Evolutionary conservation across 2,888 invertebrate species (phyloP), one percentile per base, ranked within the genome.

Genomic region (Girardia tigrina): DNA sequence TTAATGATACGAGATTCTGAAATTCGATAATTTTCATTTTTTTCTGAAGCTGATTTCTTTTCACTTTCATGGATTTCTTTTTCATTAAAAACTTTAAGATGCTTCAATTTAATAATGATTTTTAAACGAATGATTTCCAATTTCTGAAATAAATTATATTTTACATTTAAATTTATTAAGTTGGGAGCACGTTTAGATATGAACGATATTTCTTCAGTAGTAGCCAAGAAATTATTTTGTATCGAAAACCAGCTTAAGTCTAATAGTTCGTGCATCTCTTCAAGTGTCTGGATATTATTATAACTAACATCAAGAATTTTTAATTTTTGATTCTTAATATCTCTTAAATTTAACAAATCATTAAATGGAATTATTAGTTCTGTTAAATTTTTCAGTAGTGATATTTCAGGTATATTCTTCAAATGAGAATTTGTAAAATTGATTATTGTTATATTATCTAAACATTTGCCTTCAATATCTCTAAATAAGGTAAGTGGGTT

Each of bases 251-350:
- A 79, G 69, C 79, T 79, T 73, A 84, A 78, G 69, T 80, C 80
- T 16, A 78, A 76, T 80, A 84, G 77, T 72, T 80, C 79, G 82
- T 82, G 83, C 75, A 83, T 78, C 70, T 83, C 83, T 72, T 83
- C 82, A 29, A 84, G 78, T n/a, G 82, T 80, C n/a, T 77, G 71
- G 27, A 84, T 80, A 75, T 82, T 81, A 79, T 84, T 84, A 78
- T 82, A 84, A 78, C 83, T 83, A 36, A 81, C 82, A 81, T 84
- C 84, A 26, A 84, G 76, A 74, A 81, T 80, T 77, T 83, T 82
- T 28, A 83, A 73, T 69, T 79, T 77, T 81, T 82, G 79, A 73
- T 81, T 79, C 28, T 80, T 79, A 8, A 84, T 75, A 29, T 83
- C 83, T 77, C 83, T 83, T 16, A 84, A 79, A 69, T 79, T 79